Conservation (phyloP, 2,888 invertebrate species). For the Acleris cristana region DNA sequence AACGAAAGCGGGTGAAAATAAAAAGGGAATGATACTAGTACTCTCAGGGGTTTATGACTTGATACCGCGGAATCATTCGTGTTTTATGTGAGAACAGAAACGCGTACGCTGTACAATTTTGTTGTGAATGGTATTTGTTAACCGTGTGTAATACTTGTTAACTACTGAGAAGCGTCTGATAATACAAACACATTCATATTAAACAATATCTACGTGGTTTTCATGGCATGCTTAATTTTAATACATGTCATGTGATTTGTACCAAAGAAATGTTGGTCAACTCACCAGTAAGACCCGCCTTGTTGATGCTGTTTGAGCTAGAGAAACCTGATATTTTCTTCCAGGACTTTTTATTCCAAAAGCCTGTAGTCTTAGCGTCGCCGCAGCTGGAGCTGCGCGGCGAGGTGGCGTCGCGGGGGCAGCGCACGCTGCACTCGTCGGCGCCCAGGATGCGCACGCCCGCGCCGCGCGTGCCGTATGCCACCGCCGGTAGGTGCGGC, state of each 20-base stretch:
- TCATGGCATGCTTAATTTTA: not conserved
- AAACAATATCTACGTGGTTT: too few species aligned
- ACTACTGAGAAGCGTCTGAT: slow-evolving; percentile 3
- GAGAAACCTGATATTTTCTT: slow-evolving; percentile 90
- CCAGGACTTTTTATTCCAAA: slow-evolving; percentile 91
- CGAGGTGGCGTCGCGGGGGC: slow-evolving; percentile 68
- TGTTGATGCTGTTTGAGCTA: slow-evolving; percentile 88
- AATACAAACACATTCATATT: not conserved
- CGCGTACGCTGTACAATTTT: slow-evolving; percentile 58
- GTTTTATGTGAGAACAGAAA: slow-evolving; percentile 67
- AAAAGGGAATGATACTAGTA: slow-evolving; percentile 60
- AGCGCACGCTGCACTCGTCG: slow-evolving; percentile 71
- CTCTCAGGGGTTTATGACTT: slow-evolving; percentile 71
- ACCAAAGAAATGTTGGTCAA: slow-evolving; percentile 41
- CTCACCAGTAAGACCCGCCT: slow-evolving; percentile 87
- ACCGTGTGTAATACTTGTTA: slow-evolving; percentile 58
- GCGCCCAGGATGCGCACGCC: slow-evolving; percentile 76
- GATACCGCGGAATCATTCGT: slow-evolving; percentile 69
- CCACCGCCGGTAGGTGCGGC: slow-evolving; percentile 78
- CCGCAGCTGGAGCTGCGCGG: slow-evolving; percentile 79
- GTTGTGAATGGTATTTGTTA: slow-evolving; percentile 51
- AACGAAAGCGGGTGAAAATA: slow-evolving; percentile 74
- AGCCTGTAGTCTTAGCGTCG: slow-evolving; percentile 81
- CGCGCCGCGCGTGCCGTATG: slow-evolving; percentile 80
- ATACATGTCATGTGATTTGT: not conserved